phyloP scores from a whole-genome alignment of 35 echinoderm and acorn worm species.

The Patiria miniata region DNA sequence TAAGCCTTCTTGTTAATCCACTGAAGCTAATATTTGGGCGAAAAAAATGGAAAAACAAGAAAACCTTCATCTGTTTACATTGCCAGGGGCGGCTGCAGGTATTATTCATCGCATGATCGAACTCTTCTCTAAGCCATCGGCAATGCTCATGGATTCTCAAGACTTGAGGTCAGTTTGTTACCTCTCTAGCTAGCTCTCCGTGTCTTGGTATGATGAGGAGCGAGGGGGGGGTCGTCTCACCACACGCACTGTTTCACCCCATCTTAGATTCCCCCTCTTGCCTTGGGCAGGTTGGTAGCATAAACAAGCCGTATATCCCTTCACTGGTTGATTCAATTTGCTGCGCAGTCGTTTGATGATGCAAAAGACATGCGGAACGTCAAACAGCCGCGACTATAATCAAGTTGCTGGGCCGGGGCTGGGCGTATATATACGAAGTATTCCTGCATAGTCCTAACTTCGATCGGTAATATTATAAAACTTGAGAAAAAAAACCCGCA shows the following conservation, averaged over 20 bases:
- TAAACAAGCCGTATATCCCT: neutral
- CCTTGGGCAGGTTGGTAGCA: neutral
- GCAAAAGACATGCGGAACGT: neutral
- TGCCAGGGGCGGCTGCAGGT: neutral
- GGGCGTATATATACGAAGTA: too few species aligned
- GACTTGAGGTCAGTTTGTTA: too few species aligned
- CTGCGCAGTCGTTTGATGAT: neutral
- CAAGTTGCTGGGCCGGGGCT: neutral
- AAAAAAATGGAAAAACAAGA: neutral
- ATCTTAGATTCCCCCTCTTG: neutral
- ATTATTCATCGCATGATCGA: neutral
- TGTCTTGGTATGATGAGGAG: too few species aligned
- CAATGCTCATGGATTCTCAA: neutral
- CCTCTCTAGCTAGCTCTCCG: too few species aligned
- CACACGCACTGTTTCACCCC: neutral
- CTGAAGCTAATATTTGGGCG: neutral
- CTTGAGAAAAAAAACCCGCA: too few species aligned
- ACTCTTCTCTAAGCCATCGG: neutral
- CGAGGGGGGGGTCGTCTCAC: neutral
- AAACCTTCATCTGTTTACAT: neutral
- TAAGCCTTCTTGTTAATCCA: neutral
- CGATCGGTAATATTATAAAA: too few species aligned
- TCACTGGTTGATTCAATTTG: neutral
- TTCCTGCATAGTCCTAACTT: too few species aligned
- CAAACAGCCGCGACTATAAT: slow-evolving; percentile 4